Percentiles rank a stretch among this genome's conserved stretches.
Evolutionary conservation across 2,113 vertebrate genomes (phyloP).

Genomic region (Pycnonotus jocosus): DNA sequence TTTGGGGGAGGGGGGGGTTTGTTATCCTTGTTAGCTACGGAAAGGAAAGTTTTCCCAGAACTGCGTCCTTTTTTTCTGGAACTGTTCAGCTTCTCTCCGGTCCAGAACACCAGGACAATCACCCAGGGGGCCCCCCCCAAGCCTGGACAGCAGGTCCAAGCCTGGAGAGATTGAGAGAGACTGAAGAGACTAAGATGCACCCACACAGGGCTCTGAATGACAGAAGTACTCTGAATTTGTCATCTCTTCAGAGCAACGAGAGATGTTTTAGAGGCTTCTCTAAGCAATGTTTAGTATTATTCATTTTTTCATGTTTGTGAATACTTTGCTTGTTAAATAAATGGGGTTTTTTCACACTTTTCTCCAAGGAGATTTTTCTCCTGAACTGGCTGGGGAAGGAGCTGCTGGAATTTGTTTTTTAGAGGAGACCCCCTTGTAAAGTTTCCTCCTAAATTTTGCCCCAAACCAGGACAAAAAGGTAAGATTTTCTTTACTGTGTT

Average conservation of each 20-base stretch:
- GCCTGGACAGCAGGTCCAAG: background rate
- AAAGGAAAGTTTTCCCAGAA: background rate
- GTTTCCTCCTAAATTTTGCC: background rate
- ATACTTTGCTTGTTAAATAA: background rate
- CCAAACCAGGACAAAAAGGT: background rate
- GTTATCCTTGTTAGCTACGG: rapidly evolving
- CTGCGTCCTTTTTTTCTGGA: no score
- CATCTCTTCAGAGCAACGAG: background rate
- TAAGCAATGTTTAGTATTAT: background rate
- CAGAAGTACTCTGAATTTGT: background rate
- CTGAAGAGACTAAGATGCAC: background rate
- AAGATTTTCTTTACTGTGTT: background rate
- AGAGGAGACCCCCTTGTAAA: background rate
- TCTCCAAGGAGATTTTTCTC: background rate
- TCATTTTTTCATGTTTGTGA: background rate
- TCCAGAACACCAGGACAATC: background rate
- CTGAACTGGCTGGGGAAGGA: background rate
- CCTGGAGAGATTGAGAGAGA: background rate
- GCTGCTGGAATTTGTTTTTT: background rate
- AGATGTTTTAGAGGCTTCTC: background rate
- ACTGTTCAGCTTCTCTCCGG: background rate
- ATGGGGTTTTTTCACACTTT: background rate
- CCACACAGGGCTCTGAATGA: background rate
- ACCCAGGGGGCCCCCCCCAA: background rate
- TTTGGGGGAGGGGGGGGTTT: no score